These are phyloP conservation scores for Paragorgia papillata DNA, from an alignment of 92 coral and sea anemone species.

Conservation along the genomic window DNA sequence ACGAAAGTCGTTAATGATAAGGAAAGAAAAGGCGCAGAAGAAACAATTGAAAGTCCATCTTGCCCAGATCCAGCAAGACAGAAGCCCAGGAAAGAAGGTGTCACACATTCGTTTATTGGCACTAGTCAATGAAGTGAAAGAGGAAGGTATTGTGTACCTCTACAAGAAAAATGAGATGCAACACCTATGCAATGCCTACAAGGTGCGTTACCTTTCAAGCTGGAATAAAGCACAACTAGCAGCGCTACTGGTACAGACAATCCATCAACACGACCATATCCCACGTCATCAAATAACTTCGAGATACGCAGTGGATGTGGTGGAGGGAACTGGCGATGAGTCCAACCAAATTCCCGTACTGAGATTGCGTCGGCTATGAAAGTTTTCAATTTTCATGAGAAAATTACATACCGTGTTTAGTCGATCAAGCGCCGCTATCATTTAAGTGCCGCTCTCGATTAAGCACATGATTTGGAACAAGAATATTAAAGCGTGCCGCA, in stretches of 20 bases:
- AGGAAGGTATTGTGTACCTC: neutral
- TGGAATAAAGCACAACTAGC: constrained; percentile 27
- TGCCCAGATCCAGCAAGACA: constrained; percentile 25
- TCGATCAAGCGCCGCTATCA: too few relatives aligned
- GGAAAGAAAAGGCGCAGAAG: constrained; percentile 8
- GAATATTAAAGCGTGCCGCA: too few relatives aligned
- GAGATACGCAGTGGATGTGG: constrained; percentile 1
- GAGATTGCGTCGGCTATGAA: constrained; percentile 9
- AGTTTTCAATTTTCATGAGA: neutral
- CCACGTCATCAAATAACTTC: constrained; percentile 20
- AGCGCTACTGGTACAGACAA: neutral
- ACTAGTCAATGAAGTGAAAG: neutral
- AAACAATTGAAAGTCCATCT: constrained; percentile 23
- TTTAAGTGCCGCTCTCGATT: too few relatives aligned
- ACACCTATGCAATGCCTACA: too few relatives aligned
- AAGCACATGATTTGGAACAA: too few relatives aligned
- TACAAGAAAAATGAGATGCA: constrained; percentile 22
- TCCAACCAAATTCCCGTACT: constrained; percentile 6
- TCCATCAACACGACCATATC: neutral
- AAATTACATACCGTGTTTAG: too few relatives aligned
- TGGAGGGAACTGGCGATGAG: neutral
- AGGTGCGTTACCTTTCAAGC: neutral
- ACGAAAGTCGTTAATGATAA: neutral
- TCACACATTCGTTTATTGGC: constrained; percentile 19
- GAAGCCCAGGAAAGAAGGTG: neutral